These are phyloP conservation scores for Brachypalpus laphriformis DNA, from an alignment of 2,888 invertebrate genomes.

Conservation along the genomic window DNA sequence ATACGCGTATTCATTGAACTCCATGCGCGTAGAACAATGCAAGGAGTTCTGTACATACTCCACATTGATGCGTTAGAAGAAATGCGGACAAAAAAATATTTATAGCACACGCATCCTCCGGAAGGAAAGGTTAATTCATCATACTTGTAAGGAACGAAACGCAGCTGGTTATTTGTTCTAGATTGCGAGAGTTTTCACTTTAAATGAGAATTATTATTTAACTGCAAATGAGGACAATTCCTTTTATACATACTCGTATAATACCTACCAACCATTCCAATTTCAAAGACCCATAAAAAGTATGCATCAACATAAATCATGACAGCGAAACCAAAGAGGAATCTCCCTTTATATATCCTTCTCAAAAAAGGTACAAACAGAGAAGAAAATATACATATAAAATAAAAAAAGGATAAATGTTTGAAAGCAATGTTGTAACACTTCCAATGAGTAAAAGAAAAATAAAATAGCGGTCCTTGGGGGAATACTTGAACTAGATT, in stretches of 20 bases:
- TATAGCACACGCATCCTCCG: background rate
- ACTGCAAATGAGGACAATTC: conserved; percentile 19
- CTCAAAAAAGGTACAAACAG: conserved; percentile 14
- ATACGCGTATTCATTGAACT: too few relatives aligned
- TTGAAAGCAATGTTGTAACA: conserved; percentile 40
- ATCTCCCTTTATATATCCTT: conserved; percentile 26
- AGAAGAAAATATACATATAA: conserved; percentile 8
- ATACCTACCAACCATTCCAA: background rate
- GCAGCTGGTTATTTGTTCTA: conserved; percentile 4
- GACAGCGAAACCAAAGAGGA: conserved; percentile 38
- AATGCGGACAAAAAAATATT: background rate
- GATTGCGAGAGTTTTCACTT: background rate
- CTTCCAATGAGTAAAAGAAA: conserved; percentile 30
- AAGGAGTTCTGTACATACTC: background rate
- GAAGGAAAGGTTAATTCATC: conserved; percentile 4
- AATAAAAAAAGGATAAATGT: conserved; percentile 5
- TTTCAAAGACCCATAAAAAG: conserved; percentile 11
- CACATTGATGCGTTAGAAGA: background rate
- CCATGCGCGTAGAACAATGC: too few relatives aligned
- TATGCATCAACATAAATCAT: conserved; percentile 48
- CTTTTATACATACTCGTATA: background rate
- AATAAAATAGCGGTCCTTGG: conserved; percentile 25
- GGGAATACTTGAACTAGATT: conserved; percentile 56
- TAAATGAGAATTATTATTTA: conserved; percentile 4
- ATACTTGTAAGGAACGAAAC: background rate